Percentiles rank a stretch among this genome's conserved stretches.
These are phyloP conservation scores for Pipistrellus pipistrellus DNA, from an alignment of 2,797 vertebrate species.

Conservation along the genomic window DNA sequence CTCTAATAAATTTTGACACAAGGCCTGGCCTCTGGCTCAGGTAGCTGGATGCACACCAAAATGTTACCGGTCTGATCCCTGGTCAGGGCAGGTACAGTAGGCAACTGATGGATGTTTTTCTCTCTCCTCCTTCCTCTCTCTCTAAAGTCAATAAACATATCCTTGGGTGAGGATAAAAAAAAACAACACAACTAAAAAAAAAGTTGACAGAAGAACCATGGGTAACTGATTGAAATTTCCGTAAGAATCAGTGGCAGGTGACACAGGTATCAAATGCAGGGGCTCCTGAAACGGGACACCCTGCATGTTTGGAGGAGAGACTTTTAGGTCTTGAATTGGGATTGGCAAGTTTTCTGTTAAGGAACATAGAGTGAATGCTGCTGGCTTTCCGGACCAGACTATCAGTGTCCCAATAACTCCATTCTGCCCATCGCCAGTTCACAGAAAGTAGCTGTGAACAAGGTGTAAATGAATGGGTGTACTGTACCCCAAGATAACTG, in stretches of 20 bases:
- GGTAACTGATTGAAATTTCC: not conserved
- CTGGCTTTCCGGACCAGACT: not conserved
- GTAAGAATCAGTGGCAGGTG: not conserved
- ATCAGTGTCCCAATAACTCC: not conserved
- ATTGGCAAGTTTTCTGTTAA: not conserved
- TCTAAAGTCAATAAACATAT: not conserved
- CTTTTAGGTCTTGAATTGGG: not conserved
- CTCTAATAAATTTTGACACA: not conserved
- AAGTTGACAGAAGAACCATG: not conserved
- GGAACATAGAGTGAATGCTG: not conserved
- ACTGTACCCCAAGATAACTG: not conserved
- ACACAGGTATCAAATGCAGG: not conserved
- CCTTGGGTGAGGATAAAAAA: not conserved
- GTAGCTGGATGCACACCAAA: not conserved
- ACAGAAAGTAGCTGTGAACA: not conserved
- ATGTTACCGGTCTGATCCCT: not conserved
- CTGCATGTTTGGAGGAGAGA: not conserved
- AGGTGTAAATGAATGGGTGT: not conserved
- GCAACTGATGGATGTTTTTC: not conserved
- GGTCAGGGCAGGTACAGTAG: not conserved
- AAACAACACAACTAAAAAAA: not conserved
- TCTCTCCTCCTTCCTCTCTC: not conserved
- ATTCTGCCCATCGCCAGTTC: not conserved
- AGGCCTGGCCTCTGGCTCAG: not conserved
- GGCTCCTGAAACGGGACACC: not conserved